Evolutionary conservation across 2,888 invertebrate species (phyloP), one percentile per base, ranked within the genome.

Genomic region (Hypolimnas misippus): DNA sequence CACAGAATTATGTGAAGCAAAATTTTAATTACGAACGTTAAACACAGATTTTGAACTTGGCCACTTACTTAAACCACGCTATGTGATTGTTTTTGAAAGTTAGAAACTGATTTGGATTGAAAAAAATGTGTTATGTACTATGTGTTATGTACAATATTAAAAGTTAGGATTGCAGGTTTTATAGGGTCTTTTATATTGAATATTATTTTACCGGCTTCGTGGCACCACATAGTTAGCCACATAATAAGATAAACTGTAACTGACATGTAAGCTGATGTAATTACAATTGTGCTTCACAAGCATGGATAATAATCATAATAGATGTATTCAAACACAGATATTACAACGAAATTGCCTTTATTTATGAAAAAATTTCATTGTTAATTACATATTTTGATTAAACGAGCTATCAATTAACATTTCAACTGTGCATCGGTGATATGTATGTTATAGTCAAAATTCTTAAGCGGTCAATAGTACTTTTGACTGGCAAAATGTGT

Each of bases 191-290:
- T 6, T 5, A 4, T 19, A 46, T 12, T 4, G n/a, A 38, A n/a
- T 38, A 4, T n/a, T n/a, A 12, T n/a, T 46, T 46, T 12, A 21
- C 12, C 12, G n/a, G 12, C 44, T 19, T 46, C n/a, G 19, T 19
- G 44, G 10, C 6, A 19, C 6, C 17, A 1, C 12, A 4, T 46
- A 10, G 17, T 42, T 17, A 44, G 19, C 0, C n/a, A 38, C 12
- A 46, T 46, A 46, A 46, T 46, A n/a, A 46, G 44, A 46, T 46
- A 46, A 46, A 46, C 4, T n/a, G 19, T 42, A 17, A n/a, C 19
- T 5, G 44, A 21, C 44, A 19, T 21, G 44, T 46, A 46, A 44
- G 21, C 21, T n/a, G 17, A 46, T 46, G 44, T 19, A 46, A 46
- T 21, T 46, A 46, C 21, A 3, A 46, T 46, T 46, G 21, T 46